phyloP scores from a whole-genome alignment of 2,797 vertebrate genomes.

The Hippocampus kuda region DNA sequence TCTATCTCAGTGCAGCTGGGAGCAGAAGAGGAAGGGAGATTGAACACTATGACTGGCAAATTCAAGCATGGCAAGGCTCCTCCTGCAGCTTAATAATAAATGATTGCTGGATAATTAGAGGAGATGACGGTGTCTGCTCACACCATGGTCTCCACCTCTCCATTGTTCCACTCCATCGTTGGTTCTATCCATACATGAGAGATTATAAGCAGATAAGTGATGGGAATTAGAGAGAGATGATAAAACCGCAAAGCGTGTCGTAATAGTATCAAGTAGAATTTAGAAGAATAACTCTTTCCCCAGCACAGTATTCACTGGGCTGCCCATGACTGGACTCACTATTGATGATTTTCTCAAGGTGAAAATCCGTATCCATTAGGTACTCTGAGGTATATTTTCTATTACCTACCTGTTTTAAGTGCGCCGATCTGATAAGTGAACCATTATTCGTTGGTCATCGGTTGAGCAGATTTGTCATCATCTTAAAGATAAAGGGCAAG shows the following conservation, averaged over 20 bases:
- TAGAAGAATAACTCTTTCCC: not conserved
- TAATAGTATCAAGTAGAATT: not conserved
- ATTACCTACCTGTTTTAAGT: too few species aligned
- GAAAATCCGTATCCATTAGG: too few species aligned
- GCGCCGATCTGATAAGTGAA: too few species aligned
- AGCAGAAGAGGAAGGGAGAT: conserved; percentile 49
- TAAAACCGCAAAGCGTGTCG: not conserved
- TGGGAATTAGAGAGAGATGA: conserved; percentile 27
- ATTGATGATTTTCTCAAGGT: too few species aligned
- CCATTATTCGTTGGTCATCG: too few species aligned
- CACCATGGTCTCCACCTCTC: conserved; percentile 19
- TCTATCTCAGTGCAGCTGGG: conserved; percentile 53
- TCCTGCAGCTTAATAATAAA: conserved; percentile 63
- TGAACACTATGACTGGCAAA: conserved; percentile 60
- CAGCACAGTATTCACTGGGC: too few species aligned
- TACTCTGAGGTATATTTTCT: too few species aligned
- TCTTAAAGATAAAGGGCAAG: too few species aligned
- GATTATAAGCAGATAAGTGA: conserved; percentile 19
- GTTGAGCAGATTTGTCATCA: too few species aligned
- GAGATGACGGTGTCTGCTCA: conserved; percentile 42
- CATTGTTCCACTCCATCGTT: conserved; percentile 40
- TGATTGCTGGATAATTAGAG: conserved; percentile 65
- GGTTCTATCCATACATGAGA: conserved; percentile 28
- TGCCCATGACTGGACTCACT: too few species aligned
- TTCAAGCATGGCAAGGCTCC: conserved; percentile 62